Percentiles rank a stretch among this genome's conserved stretches.
These are phyloP conservation scores for Nicator chloris DNA, from an alignment of 2,113 vertebrate species.

Conservation along the genomic window DNA sequence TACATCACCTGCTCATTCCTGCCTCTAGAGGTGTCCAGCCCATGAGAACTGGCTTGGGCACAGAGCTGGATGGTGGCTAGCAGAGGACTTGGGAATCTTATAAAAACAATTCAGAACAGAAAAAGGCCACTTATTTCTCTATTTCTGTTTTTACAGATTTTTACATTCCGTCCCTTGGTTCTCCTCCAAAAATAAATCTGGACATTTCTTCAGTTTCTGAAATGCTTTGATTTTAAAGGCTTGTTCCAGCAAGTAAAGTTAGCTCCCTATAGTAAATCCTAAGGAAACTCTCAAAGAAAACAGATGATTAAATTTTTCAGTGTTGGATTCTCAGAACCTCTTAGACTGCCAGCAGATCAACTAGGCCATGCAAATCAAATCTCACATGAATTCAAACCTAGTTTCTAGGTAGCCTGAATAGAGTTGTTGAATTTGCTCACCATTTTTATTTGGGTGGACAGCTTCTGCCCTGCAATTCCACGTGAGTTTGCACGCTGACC, in stretches of 20 bases:
- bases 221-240: constrained; percentile 1
- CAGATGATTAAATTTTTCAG: not conserved
- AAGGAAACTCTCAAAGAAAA: not conserved
- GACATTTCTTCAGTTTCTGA: not conserved
- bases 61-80: not conserved
- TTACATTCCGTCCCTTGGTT: not conserved
- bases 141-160: not conserved
- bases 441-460: not conserved
- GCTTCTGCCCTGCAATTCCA: not conserved
- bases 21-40: not conserved
- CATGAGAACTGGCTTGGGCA: not conserved
- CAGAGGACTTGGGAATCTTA: not conserved
- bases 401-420: not conserved
- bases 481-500: not conserved
- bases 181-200: constrained; percentile 18
- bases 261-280: not conserved
- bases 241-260: not conserved
- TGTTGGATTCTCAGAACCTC: not conserved
- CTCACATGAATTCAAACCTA: not conserved
- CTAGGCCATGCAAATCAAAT: not conserved
- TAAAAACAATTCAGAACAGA: not conserved
- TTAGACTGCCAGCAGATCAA: not conserved
- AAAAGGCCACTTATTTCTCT: not conserved
- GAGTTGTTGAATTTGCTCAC: not conserved
- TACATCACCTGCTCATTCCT: not conserved